phyloP scores from a whole-genome alignment of 2,797 vertebrate species.

The Pipistrellus nathusii region DNA sequence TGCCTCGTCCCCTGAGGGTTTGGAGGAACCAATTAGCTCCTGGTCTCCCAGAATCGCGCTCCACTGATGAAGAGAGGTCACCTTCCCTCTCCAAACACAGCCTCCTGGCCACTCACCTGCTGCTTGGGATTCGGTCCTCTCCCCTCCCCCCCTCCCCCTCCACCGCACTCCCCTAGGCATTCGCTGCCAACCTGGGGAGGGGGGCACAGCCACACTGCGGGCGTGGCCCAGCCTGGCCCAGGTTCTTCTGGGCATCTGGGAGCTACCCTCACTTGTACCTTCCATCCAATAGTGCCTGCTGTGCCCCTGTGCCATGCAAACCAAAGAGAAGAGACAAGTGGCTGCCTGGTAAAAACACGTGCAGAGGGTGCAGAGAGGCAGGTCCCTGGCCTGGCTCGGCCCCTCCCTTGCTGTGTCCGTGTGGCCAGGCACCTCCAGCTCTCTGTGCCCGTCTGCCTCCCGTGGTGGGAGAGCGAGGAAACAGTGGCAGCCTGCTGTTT shows the following conservation, averaged over 20 bases:
- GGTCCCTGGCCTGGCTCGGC: background rate
- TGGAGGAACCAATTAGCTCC: background rate
- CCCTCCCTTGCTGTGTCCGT: background rate
- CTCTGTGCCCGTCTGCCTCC: background rate
- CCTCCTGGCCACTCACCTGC: background rate
- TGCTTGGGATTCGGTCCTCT: background rate
- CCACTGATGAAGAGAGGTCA: background rate
- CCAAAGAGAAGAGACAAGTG: background rate
- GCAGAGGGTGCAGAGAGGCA: background rate
- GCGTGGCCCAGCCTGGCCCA: background rate
- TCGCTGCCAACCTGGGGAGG: background rate
- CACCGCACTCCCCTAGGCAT: background rate
- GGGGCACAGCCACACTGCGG: too few relatives aligned
- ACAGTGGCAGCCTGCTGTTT: background rate
- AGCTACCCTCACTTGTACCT: background rate
- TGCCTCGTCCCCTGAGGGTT: background rate
- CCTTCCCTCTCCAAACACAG: too few relatives aligned
- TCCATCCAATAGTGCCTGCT: background rate
- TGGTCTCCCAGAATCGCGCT: background rate
- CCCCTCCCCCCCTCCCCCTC: fast-evolving
- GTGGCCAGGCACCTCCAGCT: background rate
- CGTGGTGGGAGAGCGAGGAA: background rate
- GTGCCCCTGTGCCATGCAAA: background rate
- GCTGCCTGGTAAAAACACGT: background rate
- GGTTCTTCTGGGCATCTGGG: background rate